Percentiles rank a stretch among this genome's conserved stretches.
Evolutionary conservation across 64 coral and sea anemone species (phyloP).

Genomic region (Montipora sp.): DNA sequence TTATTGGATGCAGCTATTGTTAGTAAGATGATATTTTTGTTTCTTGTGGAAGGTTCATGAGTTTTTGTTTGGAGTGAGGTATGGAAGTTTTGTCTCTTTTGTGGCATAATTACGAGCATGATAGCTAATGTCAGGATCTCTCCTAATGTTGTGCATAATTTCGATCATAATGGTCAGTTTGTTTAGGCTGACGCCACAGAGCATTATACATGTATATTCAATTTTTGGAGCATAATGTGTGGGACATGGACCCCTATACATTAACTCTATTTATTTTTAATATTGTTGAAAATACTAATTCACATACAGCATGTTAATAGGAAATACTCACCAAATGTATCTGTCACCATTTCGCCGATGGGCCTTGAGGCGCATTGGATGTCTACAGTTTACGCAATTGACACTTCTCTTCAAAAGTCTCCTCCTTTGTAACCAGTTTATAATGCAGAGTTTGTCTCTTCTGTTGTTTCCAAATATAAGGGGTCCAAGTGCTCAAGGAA

Average conservation of each 20-base stretch:
- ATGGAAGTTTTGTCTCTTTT: too few species aligned
- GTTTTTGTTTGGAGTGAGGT: too few species aligned
- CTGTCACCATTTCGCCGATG: neutral
- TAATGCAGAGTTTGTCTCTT: slow-evolving; percentile 2
- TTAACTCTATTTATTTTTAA: slow-evolving; percentile 1
- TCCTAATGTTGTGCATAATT: neutral
- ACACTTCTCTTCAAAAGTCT: neutral
- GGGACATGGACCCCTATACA: neutral
- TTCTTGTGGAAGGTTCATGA: too few species aligned
- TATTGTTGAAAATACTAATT: slow-evolving; percentile 14
- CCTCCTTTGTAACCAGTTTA: slow-evolving; percentile 6
- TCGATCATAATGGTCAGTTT: neutral
- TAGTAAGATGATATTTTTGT: too few species aligned
- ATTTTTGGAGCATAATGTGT: neutral
- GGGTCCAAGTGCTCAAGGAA: neutral
- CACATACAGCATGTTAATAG: neutral
- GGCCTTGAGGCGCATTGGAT: neutral
- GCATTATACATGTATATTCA: neutral
- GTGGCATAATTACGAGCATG: neutral
- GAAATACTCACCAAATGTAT: neutral
- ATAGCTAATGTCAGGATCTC: neutral
- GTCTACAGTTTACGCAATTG: neutral
- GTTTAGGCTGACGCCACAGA: neutral
- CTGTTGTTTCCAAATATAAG: neutral
- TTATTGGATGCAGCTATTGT: too few species aligned